These are phyloP conservation scores for Ctenodactylus gundi DNA, from an alignment of 2,113 vertebrate species.

Conservation along the genomic window DNA sequence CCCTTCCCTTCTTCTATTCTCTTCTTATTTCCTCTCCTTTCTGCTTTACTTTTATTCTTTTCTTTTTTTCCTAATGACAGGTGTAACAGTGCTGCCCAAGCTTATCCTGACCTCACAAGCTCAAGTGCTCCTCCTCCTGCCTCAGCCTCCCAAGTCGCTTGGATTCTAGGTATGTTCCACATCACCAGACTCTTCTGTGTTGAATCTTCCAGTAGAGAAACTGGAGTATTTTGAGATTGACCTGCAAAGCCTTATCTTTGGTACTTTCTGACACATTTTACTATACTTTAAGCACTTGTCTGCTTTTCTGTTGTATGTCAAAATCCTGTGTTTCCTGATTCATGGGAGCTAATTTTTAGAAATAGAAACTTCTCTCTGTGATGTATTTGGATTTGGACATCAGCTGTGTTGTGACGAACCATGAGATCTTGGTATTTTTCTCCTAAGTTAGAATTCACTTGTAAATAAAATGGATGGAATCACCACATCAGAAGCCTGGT, in stretches of 20 bases:
- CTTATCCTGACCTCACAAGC: background rate
- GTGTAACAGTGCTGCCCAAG: background rate
- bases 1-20: no score
- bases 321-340: background rate
- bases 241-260: background rate
- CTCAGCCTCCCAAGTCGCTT: background rate
- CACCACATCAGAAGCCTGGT: background rate
- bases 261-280: background rate
- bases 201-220: background rate
- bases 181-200: background rate
- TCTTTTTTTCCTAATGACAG: background rate
- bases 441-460: background rate
- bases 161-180: rapidly evolving
- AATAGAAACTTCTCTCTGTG: background rate
- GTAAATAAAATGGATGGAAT: background rate
- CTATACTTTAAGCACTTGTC: background rate
- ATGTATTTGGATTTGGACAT: background rate
- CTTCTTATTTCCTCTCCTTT: no score
- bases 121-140: background rate
- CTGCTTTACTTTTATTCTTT: no score
- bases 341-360: background rate
- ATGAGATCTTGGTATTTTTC: background rate
- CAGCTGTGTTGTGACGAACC: background rate
- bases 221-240: background rate
- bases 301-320: background rate